Percentiles rank a stretch among this genome's conserved stretches.
Conservation (phyloP, 2,797 vertebrate species). For the Leontocebus nigricollis region DNA sequence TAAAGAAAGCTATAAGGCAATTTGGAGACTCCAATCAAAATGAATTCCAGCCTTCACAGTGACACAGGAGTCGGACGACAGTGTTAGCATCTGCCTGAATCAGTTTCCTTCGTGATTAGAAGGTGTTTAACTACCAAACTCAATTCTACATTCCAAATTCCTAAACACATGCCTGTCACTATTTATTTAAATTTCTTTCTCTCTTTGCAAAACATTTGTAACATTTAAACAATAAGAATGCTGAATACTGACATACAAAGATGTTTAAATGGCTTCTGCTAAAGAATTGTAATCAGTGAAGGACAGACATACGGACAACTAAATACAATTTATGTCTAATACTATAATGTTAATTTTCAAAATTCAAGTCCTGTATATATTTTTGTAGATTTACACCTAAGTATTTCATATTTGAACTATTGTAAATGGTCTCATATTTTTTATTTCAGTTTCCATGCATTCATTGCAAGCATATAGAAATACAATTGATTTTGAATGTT, state of each 20-base stretch:
- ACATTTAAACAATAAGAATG: neutral
- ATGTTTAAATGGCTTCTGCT: neutral
- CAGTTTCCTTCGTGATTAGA: neutral
- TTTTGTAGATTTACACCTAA: neutral
- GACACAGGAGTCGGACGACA: neutral
- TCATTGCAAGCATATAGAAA: neutral
- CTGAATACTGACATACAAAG: neutral
- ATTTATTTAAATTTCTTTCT: neutral
- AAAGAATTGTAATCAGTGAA: neutral
- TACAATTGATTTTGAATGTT: neutral
- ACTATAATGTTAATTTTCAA: neutral
- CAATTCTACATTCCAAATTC: neutral
- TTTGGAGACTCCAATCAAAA: neutral
- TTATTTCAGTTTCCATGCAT: neutral
- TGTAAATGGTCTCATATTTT: neutral
- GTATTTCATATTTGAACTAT: neutral
- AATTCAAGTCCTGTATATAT: neutral
- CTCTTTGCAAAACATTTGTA: neutral
- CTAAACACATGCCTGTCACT: neutral
- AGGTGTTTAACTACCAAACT: neutral
- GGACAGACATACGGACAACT: neutral
- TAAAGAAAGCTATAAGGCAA: neutral
- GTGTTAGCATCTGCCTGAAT: neutral
- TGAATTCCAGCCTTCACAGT: neutral
- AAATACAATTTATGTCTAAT: neutral